Conservation (phyloP, 2,888 invertebrate species). For the Alloplasta piceator region DNA sequence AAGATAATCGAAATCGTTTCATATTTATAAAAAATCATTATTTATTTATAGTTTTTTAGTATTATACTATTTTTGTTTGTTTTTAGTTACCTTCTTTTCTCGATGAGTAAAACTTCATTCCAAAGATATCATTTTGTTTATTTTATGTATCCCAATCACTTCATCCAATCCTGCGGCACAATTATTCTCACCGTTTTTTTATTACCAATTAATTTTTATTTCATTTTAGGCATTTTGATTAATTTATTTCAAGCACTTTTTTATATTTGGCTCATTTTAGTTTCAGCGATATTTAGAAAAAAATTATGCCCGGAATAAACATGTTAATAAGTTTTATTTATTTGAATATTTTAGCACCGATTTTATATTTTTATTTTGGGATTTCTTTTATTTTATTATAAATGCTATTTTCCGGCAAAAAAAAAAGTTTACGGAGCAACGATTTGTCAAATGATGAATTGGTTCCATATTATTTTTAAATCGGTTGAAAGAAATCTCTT, state of each 20-base stretch:
- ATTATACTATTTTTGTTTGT: conserved; percentile 54
- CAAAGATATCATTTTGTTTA: conserved; percentile 67
- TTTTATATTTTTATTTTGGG: no score
- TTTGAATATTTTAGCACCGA: no score
- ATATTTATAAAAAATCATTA: conserved; percentile 64
- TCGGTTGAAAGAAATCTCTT: neutral
- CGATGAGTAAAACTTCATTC: conserved; percentile 72
- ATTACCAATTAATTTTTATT: neutral
- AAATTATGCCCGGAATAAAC: no score
- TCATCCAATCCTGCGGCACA: neutral
- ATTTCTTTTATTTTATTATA: no score
- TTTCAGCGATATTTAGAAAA: no score
- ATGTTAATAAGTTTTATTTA: no score
- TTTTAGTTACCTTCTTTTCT: conserved; percentile 70
- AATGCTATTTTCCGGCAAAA: no score
- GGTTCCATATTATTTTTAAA: neutral
- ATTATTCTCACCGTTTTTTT: neutral
- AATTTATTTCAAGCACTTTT: neutral
- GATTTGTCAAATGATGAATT: neutral
- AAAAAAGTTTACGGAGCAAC: no score
- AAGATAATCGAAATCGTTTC: conserved; percentile 49
- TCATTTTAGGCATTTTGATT: neutral
- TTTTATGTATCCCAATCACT: conserved; percentile 10
- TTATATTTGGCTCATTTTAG: neutral
- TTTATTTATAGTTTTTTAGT: conserved; percentile 66